Evolutionary conservation across 35 echinoderm and acorn worm species (phyloP).

Genomic region (Eucidaris tribuloides): DNA sequence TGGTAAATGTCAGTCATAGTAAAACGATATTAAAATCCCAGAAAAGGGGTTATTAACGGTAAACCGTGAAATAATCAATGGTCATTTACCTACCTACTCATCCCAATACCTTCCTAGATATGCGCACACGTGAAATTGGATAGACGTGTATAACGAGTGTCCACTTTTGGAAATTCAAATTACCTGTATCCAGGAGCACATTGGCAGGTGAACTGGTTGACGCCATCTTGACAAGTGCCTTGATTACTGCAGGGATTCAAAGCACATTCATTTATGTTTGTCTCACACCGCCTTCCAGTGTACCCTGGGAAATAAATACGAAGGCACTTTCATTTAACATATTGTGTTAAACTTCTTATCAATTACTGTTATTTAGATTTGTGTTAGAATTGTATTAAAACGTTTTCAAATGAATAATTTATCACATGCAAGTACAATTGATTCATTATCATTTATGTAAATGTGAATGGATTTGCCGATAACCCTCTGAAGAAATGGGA

Average conservation of each 20-base stretch:
- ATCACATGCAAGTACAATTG: neutral
- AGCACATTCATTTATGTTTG: conserved; percentile 54
- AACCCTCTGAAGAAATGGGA: too few species aligned
- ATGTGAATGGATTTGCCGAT: too few species aligned
- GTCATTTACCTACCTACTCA: too few species aligned
- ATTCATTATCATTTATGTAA: neutral
- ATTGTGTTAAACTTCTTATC: neutral
- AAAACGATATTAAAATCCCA: too few species aligned
- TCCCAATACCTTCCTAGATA: too few species aligned
- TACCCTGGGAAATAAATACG: neutral
- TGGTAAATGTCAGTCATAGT: too few species aligned
- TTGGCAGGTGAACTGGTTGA: conserved; percentile 40
- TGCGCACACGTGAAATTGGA: too few species aligned
- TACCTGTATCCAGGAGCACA: conserved; percentile 18
- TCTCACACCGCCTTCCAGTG: neutral
- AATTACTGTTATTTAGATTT: neutral
- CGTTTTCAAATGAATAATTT: neutral
- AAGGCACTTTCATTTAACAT: neutral
- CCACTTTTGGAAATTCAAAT: too few species aligned
- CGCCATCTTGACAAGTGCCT: conserved; percentile 54
- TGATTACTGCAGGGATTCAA: conserved; percentile 48
- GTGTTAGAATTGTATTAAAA: neutral
- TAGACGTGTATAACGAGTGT: too few species aligned
- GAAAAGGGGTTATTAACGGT: too few species aligned
- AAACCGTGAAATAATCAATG: too few species aligned